These are phyloP conservation scores for Hippopotamyrus pictus DNA, from an alignment of 2,797 vertebrate species.

Conservation along the genomic window DNA sequence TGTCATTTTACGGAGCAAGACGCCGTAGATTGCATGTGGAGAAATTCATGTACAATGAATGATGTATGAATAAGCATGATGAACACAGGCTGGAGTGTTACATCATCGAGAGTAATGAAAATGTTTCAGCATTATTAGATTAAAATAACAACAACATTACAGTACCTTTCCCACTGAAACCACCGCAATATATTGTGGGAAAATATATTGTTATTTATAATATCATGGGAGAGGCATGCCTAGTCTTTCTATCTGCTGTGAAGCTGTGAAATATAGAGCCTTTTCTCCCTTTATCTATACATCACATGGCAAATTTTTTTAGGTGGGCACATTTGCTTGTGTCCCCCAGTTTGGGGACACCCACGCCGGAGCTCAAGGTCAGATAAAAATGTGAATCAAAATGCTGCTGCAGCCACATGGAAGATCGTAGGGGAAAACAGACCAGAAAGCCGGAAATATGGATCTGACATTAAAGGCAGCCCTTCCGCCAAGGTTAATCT, in stretches of 20 bases:
- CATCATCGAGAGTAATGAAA: not conserved
- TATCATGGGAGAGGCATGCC: not conserved
- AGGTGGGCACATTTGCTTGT: not conserved
- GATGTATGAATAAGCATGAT: not conserved
- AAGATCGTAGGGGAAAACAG: conserved; percentile 7
- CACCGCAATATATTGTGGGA: not conserved
- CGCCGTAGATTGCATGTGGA: not conserved
- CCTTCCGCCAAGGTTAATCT: conserved; percentile 13
- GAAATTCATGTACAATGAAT: not conserved
- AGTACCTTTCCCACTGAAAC: not conserved
- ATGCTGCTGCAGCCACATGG: not conserved
- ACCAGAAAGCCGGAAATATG: conserved; percentile 5
- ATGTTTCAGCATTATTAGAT: not conserved
- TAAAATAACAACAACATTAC: not conserved
- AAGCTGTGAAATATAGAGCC: not conserved
- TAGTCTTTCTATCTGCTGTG: not conserved
- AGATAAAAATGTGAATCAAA: not conserved
- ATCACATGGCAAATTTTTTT: not conserved
- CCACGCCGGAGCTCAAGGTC: not conserved
- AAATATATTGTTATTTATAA: not conserved
- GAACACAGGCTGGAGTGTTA: not conserved
- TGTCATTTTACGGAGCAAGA: not conserved
- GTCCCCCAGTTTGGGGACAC: not conserved
- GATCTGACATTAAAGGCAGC: conserved; percentile 9
- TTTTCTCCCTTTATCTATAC: not conserved